These are phyloP conservation scores for Melanerpes aurifrons DNA, from an alignment of 2,113 vertebrate genomes.

Conservation along the genomic window DNA sequence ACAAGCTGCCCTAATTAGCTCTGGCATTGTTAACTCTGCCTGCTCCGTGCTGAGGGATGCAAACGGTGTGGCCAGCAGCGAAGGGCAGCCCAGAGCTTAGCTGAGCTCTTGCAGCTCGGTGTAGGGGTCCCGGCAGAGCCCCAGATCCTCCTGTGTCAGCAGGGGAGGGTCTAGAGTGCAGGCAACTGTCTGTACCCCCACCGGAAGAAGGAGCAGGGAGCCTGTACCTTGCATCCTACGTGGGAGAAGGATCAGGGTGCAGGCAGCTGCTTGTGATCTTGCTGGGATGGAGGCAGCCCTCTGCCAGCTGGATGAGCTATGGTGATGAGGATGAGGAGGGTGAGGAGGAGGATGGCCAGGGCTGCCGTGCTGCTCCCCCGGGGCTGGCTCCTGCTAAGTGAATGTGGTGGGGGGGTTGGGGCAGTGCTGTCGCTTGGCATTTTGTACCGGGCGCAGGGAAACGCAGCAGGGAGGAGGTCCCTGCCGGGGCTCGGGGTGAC, in stretches of 20 bases:
- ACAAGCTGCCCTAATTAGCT: conserved; percentile 34
- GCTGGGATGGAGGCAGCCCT: neutral
- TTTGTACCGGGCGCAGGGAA: neutral
- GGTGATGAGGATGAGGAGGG: neutral
- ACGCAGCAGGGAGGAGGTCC: neutral
- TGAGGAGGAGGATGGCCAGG: neutral
- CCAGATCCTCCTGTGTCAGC: neutral
- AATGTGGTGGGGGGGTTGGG: conserved; percentile 24
- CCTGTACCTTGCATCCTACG: neutral
- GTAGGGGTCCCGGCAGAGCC: neutral
- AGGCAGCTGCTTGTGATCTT: neutral
- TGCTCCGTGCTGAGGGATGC: accelerated
- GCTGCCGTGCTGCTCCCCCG: neutral
- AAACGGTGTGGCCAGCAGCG: neutral
- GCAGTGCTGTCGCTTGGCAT: conserved; percentile 18
- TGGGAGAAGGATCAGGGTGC: neutral
- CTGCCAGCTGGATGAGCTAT: neutral
- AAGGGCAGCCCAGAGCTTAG: accelerated
- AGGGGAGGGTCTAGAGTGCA: neutral
- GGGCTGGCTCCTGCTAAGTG: neutral
- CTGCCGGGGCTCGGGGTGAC: neutral
- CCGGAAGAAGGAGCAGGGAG: neutral
- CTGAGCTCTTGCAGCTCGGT: accelerated
- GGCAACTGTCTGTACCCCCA: too few species aligned
- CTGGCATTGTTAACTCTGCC: neutral